A percentile compares a stretch with the other conserved stretches of the same genome.
Conservation (phyloP, 2,797 vertebrate genomes). For the Schizopygopsis malacanthus region DNA sequence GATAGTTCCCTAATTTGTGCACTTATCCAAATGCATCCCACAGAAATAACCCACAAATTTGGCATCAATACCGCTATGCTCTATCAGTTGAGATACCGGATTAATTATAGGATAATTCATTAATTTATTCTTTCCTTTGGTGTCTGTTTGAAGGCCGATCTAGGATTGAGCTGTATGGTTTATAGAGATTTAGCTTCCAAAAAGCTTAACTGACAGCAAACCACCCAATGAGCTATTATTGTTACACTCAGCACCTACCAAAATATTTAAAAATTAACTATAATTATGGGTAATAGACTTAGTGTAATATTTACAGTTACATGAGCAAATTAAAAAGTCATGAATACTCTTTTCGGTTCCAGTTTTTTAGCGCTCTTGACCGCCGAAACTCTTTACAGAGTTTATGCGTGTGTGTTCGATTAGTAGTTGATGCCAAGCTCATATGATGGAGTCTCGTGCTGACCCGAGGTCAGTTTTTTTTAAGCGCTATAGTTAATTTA, state of each 20-base stretch:
- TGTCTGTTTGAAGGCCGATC: background rate
- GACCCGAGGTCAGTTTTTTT: slow-evolving; percentile 30
- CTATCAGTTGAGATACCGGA: too few species aligned
- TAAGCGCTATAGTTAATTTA: slow-evolving; percentile 40
- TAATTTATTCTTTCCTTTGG: background rate
- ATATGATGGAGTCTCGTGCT: slow-evolving; percentile 35
- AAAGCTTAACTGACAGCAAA: background rate
- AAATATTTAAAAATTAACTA: slow-evolving; percentile 50
- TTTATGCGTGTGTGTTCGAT: slow-evolving; percentile 47
- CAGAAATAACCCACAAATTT: background rate
- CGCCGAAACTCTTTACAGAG: slow-evolving; percentile 21
- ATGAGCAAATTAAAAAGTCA: slow-evolving; percentile 19
- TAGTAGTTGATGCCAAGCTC: slow-evolving; percentile 28
- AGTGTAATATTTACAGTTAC: slow-evolving; percentile 27
- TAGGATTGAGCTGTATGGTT: background rate
- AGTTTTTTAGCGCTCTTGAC: slow-evolving; percentile 17
- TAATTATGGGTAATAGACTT: slow-evolving; percentile 41
- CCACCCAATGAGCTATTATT: slow-evolving; percentile 14
- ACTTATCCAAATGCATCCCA: background rate
- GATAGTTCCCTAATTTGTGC: background rate
- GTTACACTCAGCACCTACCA: slow-evolving; percentile 31
- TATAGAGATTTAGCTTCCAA: background rate
- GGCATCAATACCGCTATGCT: background rate
- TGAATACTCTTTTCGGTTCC: slow-evolving; percentile 11
- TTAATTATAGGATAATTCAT: background rate